A percentile compares a stretch with the other conserved stretches of the same genome.
These are phyloP conservation scores for Chloroclysta siterata DNA, from an alignment of 2,888 invertebrate genomes.

Conservation along the genomic window DNA sequence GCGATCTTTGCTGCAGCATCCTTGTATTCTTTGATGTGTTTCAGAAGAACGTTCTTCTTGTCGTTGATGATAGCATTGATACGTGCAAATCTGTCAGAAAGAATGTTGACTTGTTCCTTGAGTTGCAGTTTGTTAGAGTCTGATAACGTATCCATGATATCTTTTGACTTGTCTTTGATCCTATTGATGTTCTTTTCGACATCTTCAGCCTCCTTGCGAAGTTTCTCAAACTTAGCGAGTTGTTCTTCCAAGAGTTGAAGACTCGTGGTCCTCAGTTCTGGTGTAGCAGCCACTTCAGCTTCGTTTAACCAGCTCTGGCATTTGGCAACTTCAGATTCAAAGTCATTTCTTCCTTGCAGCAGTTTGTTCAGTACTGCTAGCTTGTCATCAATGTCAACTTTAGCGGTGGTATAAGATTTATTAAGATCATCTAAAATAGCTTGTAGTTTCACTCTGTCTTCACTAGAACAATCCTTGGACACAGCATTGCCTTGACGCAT, in stretches of 20 bases:
- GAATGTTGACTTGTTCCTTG: slow-evolving; percentile 90
- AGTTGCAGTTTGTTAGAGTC: slow-evolving; percentile 94
- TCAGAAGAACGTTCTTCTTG: slow-evolving; percentile 89
- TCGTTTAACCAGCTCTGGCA: slow-evolving; percentile 96
- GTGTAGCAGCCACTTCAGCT: slow-evolving; percentile 93
- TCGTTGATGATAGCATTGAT: slow-evolving; percentile 91
- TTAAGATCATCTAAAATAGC: slow-evolving; percentile 88
- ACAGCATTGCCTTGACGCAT: slow-evolving; percentile 90
- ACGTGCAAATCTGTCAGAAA: slow-evolving; percentile 91
- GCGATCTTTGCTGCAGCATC: slow-evolving; percentile 92
- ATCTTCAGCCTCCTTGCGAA: slow-evolving; percentile 89
- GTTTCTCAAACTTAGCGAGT: slow-evolving; percentile 92
- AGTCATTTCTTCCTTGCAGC: slow-evolving; percentile 90
- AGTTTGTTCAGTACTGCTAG: slow-evolving; percentile 89
- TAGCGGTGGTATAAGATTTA: slow-evolving; percentile 89
- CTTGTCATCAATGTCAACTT: slow-evolving; percentile 90
- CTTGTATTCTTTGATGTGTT: slow-evolving; percentile 92
- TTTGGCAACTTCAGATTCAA: slow-evolving; percentile 92
- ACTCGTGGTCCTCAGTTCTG: slow-evolving; percentile 91
- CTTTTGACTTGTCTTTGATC: slow-evolving; percentile 91
- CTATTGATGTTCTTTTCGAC: slow-evolving; percentile 90
- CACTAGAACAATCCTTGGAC: slow-evolving; percentile 92
- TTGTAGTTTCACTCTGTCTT: slow-evolving; percentile 87
- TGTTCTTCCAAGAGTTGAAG: slow-evolving; percentile 94
- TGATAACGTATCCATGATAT: slow-evolving; percentile 91